Evolutionary conservation across 1,140 invertebrate species (phyloP).

Genomic region (Platorchestia sp.): DNA sequence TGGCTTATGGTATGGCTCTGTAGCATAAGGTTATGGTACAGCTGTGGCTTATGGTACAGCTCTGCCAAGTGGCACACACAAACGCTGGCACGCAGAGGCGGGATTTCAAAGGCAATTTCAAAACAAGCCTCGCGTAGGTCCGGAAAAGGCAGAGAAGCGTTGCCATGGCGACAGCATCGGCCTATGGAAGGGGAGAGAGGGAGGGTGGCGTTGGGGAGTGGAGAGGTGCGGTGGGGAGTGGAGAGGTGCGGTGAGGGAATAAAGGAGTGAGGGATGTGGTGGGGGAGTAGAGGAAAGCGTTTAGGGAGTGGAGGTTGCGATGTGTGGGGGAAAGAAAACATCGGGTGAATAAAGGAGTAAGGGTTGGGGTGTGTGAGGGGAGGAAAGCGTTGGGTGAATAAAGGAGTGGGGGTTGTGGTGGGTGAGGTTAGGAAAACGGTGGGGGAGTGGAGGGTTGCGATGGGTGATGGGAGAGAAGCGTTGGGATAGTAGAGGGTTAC

Average conservation of each 20-base stretch:
- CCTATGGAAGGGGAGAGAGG: not conserved
- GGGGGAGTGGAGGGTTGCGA: not conserved
- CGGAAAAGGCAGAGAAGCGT: not conserved
- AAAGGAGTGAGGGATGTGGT: not conserved
- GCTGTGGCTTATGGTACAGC: too few species aligned
- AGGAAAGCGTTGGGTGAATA: not conserved
- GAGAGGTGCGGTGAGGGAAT: not conserved
- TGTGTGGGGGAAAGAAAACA: not conserved
- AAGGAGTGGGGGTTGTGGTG: not conserved
- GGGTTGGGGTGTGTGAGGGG: not conserved
- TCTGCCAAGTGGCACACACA: too few species aligned
- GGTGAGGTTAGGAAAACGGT: not conserved
- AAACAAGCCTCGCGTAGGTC: not conserved
- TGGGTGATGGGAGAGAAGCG: not conserved
- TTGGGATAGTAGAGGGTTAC: not conserved
- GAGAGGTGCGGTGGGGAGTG: not conserved
- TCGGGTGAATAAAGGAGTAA: not conserved
- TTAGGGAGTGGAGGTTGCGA: not conserved
- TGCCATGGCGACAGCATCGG: not conserved
- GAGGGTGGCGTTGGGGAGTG: not conserved
- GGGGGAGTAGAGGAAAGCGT: not conserved
- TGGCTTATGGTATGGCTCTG: too few species aligned
- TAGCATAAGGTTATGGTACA: too few species aligned
- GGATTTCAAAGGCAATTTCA: not conserved
- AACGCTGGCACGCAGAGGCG: too few species aligned